Percentiles rank a stretch among this genome's conserved stretches.
phyloP scores from a whole-genome alignment of 2,797 vertebrate species.

The Syndactyla subalaris region DNA sequence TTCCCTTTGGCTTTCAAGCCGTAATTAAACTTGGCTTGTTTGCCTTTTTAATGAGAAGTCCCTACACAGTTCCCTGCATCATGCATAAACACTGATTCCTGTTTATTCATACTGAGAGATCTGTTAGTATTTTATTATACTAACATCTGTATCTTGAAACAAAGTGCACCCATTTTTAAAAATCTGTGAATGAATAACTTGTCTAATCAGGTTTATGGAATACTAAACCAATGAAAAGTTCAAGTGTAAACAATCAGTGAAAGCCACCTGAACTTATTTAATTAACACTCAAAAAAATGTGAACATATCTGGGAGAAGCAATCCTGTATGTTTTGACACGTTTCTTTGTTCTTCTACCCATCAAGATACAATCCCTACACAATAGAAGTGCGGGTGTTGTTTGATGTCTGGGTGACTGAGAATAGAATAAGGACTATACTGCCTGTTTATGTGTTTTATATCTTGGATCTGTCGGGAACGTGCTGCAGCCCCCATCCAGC shows the following conservation, averaged over 20 bases:
- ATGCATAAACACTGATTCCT: slow-evolving; percentile 74
- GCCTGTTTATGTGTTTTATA: not conserved
- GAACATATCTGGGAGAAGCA: not conserved
- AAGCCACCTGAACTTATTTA: slow-evolving; percentile 1
- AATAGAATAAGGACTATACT: not conserved
- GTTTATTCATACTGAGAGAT: slow-evolving; percentile 69
- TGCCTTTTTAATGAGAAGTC: slow-evolving; percentile 60
- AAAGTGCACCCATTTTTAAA: slow-evolving; percentile 48
- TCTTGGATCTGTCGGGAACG: not conserved
- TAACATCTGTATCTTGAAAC: slow-evolving; percentile 44
- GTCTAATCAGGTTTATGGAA: not conserved
- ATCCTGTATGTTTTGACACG: not conserved
- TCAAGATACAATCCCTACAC: slow-evolving; percentile 6
- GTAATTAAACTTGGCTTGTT: slow-evolving; percentile 46
- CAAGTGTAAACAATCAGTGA: not conserved
- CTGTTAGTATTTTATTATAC: slow-evolving; percentile 56
- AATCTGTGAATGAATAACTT: slow-evolving; percentile 8
- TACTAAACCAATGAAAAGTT: not conserved
- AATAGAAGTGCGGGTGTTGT: not conserved
- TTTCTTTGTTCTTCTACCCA: slow-evolving; percentile 45
- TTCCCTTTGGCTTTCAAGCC: slow-evolving; percentile 61
- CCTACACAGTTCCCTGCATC: slow-evolving; percentile 57
- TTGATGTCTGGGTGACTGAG: not conserved
- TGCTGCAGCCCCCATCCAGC: not conserved
- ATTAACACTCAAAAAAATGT: not conserved